Evolutionary conservation across 2,797 vertebrate species (phyloP).

Genomic region (Malurus leucopterus): DNA sequence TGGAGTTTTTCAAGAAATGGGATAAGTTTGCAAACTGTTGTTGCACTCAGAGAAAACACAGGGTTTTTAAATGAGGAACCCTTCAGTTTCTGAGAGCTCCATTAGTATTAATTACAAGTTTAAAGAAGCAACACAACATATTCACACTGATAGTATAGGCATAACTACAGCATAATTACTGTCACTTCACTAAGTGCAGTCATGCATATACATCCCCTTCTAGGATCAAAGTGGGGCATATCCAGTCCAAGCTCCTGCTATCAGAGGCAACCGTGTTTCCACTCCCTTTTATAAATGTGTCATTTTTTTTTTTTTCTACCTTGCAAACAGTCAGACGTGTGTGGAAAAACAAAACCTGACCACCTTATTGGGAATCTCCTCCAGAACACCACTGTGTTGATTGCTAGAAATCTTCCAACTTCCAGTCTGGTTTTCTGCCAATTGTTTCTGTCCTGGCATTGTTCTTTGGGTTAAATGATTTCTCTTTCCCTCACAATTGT

Average conservation of each 20-base stretch:
- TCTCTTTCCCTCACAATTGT: neutral
- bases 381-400: neutral
- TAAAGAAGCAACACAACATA: slow-evolving; percentile 38
- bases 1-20: neutral
- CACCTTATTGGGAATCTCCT: neutral
- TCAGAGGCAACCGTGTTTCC: neutral
- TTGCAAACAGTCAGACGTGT: neutral
- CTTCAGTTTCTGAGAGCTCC: neutral
- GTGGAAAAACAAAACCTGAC: neutral
- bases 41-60: neutral
- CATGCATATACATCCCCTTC: neutral
- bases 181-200: slow-evolving; percentile 21
- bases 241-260: neutral
- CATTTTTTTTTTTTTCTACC: neutral
- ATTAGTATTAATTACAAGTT: slow-evolving; percentile 55
- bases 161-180: slow-evolving; percentile 44
- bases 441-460: neutral
- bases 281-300: neutral
- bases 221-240: slow-evolving; percentile 1
- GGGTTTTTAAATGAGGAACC: neutral
- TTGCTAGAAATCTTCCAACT: neutral
- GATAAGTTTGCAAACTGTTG: neutral
- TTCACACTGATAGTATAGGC: slow-evolving; percentile 27
- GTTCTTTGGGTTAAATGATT: neutral
- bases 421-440: neutral